Conservation (phyloP, 2,888 invertebrate species). For the Rhamphomyia laevipes region DNA sequence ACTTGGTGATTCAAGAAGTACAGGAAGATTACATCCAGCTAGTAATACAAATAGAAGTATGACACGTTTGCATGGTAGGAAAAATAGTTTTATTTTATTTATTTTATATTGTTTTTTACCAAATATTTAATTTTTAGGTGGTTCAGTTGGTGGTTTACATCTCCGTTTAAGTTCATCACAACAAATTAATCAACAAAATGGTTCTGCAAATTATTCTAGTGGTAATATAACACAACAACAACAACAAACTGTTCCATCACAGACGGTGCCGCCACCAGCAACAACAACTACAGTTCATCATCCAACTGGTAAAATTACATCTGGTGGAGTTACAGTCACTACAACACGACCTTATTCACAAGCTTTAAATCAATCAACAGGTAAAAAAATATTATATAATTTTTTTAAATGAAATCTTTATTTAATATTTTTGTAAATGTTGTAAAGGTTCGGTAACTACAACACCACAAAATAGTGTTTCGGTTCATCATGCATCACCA, state of each 20-base stretch:
- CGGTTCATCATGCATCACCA: constrained; percentile 36
- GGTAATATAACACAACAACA: constrained; percentile 16
- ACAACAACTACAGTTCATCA: neutral
- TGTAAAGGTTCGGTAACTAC: constrained; percentile 28
- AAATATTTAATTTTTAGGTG: constrained; percentile 23
- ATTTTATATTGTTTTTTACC: neutral
- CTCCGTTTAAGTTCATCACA: constrained; percentile 67
- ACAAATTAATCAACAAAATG: constrained; percentile 52
- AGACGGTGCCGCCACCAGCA: neutral
- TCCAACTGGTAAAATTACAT: constrained; percentile 29
- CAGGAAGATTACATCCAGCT: constrained; percentile 58
- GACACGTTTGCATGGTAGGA: constrained; percentile 63
- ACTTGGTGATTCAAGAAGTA: constrained; percentile 63
- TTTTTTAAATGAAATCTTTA: neutral
- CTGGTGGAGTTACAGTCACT: constrained; percentile 49
- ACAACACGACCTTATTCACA: constrained; percentile 5
- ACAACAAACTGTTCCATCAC: neutral
- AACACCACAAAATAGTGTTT: constrained; percentile 33
- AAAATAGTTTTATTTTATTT: neutral
- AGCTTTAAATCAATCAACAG: constrained; percentile 35
- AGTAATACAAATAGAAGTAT: constrained; percentile 66
- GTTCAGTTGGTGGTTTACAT: constrained; percentile 65
- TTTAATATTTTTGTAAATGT: neutral
- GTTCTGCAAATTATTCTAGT: constrained; percentile 29
- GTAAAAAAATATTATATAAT: constrained; percentile 14